These are phyloP conservation scores for Rhagoletis zephyria DNA, from an alignment of 1,140 invertebrate genomes.

Conservation along the genomic window DNA sequence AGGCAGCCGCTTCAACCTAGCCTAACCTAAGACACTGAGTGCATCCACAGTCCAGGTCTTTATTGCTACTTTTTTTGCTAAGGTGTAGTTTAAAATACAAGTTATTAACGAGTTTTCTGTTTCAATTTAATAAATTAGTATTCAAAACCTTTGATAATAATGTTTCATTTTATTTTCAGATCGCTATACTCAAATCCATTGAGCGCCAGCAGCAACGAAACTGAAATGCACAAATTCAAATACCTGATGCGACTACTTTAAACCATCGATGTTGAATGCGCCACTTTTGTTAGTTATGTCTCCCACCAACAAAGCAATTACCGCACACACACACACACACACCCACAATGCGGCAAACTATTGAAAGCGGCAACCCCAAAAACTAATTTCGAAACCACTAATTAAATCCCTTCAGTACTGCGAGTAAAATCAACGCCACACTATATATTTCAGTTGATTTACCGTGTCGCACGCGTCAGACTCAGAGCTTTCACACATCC, in stretches of 20 bases:
- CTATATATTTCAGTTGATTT: slow-evolving; percentile 8
- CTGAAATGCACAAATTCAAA: background rate
- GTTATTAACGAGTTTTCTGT: too few relatives aligned
- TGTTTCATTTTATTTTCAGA: too few relatives aligned
- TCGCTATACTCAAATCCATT: background rate
- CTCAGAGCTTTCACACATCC: background rate
- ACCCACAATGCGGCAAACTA: background rate
- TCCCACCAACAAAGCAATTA: background rate
- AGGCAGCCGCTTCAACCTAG: too few relatives aligned
- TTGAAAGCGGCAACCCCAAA: background rate
- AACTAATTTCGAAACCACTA: background rate
- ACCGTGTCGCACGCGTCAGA: background rate
- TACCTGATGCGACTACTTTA: background rate
- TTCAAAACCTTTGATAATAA: background rate
- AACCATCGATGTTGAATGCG: background rate
- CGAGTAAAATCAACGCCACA: background rate
- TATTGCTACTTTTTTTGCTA: too few relatives aligned
- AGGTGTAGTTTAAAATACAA: too few relatives aligned
- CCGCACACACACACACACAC: background rate
- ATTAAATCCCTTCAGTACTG: background rate
- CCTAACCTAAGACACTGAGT: too few relatives aligned
- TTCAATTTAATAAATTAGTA: too few relatives aligned
- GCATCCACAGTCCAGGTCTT: too few relatives aligned
- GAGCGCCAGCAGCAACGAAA: background rate
- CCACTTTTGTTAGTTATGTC: background rate